Conservation (phyloP, 2,113 vertebrate genomes). For the Dunckerocampus dactyliophorus region DNA sequence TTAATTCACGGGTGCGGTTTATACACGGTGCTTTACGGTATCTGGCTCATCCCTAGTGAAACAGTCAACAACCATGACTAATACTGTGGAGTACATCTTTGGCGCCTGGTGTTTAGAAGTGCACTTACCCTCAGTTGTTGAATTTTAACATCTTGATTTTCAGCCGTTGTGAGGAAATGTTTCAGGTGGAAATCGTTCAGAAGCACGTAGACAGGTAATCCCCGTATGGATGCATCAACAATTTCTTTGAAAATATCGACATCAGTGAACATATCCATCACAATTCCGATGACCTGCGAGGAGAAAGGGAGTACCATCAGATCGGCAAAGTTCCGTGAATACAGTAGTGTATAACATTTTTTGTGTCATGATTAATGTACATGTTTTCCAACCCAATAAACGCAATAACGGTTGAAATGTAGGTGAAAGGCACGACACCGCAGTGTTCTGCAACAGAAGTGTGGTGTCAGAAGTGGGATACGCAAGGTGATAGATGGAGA, state of each 20-base stretch:
- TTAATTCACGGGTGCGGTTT: too few relatives aligned
- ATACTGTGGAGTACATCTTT: neutral
- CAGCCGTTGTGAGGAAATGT: conserved; percentile 86
- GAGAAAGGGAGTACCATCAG: conserved; percentile 37
- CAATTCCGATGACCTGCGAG: conserved; percentile 87
- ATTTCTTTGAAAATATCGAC: conserved; percentile 93
- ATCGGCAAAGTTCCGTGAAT: neutral
- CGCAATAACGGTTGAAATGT: too few relatives aligned
- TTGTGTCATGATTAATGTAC: too few relatives aligned
- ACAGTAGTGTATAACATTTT: too few relatives aligned
- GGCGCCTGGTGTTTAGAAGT: neutral
- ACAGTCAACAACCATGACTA: neutral
- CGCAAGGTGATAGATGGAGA: too few relatives aligned
- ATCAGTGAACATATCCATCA: conserved; percentile 94
- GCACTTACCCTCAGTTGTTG: conserved; percentile 90
- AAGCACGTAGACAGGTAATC: conserved; percentile 86
- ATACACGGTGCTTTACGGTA: too few relatives aligned
- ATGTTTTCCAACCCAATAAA: too few relatives aligned
- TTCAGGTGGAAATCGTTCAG: conserved; percentile 83
- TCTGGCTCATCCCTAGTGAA: too few relatives aligned
- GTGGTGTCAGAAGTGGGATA: too few relatives aligned
- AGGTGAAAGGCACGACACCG: too few relatives aligned
- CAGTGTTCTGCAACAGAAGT: too few relatives aligned
- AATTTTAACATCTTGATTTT: conserved; percentile 85
- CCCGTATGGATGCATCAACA: conserved; percentile 84